These are phyloP conservation scores for Xanthorhoe designata DNA, from an alignment of 2,888 invertebrate species.

Conservation along the genomic window DNA sequence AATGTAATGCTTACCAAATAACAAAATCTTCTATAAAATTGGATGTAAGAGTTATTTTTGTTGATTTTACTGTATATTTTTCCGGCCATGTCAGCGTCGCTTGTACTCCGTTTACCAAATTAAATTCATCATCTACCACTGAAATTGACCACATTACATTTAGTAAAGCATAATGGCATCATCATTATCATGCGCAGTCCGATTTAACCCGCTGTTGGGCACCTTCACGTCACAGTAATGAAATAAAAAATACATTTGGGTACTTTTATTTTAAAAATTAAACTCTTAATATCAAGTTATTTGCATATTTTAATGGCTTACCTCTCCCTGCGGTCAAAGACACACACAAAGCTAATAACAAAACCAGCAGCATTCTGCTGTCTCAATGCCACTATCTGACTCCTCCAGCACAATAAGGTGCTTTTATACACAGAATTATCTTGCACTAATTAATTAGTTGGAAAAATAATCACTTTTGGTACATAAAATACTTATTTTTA, in stretches of 20 bases:
- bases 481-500: too few relatives aligned
- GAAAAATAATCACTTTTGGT: too few relatives aligned
- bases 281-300: too few relatives aligned
- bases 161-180: too few relatives aligned
- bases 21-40: conserved; percentile 58
- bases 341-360: conserved; percentile 30
- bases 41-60: conserved; percentile 57
- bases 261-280: too few relatives aligned
- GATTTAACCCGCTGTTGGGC: too few relatives aligned
- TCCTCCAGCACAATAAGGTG: background rate
- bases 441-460: background rate
- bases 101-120: conserved; percentile 23
- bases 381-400: background rate
- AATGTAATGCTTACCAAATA: conserved; percentile 59
- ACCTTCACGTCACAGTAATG: too few relatives aligned
- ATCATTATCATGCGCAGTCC: too few relatives aligned
- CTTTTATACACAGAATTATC: conserved; percentile 5
- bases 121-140: conserved; percentile 35
- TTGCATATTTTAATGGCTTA: conserved; percentile 5
- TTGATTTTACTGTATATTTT: conserved; percentile 55
- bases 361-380: conserved; percentile 35
- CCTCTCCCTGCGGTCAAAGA: conserved; percentile 28
- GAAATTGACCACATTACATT: background rate
- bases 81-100: conserved; percentile 55
- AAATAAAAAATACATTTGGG: background rate